phyloP scores from a whole-genome alignment of 53 echinoderm and acorn worm genomes.

The Holothuria scabra region DNA sequence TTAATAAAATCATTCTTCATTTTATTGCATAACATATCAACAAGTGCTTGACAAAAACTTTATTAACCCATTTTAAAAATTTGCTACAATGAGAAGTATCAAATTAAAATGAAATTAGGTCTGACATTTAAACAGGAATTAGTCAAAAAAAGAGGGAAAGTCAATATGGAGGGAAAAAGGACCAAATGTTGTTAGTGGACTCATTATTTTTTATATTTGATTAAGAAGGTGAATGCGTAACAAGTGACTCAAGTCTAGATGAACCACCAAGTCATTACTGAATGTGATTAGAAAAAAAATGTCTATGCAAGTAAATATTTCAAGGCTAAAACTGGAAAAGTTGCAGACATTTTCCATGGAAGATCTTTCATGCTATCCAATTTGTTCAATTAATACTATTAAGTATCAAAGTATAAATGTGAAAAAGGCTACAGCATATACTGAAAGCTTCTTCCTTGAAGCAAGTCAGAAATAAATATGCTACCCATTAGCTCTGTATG shows the following conservation, averaged over 20 bases:
- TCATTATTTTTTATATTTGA: conserved; percentile 9
- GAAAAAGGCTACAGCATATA: too few relatives aligned
- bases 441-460: too few relatives aligned
- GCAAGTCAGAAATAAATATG: too few relatives aligned
- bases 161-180: background rate
- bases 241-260: background rate
- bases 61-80: conserved; percentile 31
- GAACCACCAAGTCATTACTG: background rate
- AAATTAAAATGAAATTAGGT: conserved; percentile 16
- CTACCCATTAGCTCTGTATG: too few relatives aligned
- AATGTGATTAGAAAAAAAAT: too few relatives aligned
- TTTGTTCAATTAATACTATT: too few relatives aligned
- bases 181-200: background rate
- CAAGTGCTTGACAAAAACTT: conserved; percentile 17
- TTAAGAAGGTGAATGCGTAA: background rate
- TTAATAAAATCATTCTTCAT: background rate
- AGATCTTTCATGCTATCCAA: too few relatives aligned
- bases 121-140: background rate
- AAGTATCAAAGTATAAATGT: too few relatives aligned
- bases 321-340: too few relatives aligned
- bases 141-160: background rate
- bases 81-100: background rate
- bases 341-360: too few relatives aligned
- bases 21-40: conserved; percentile 9
- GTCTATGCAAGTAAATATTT: too few relatives aligned